phyloP scores from a whole-genome alignment of 2,113 vertebrate genomes.

The Scomber scombrus region DNA sequence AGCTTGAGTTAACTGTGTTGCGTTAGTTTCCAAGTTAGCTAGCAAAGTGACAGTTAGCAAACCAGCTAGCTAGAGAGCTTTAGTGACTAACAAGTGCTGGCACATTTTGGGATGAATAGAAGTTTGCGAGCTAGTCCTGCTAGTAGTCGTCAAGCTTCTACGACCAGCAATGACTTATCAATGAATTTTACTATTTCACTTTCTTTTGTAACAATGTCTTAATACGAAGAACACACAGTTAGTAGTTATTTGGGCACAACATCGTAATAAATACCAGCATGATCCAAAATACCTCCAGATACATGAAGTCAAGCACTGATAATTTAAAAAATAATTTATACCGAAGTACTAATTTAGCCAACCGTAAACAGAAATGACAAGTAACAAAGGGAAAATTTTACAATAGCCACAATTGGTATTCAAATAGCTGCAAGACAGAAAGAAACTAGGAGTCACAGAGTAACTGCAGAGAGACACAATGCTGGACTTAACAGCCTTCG shows the following conservation, averaged over 20 bases:
- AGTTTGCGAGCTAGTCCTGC: neutral
- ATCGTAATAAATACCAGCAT: neutral
- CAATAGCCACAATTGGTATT: conserved; percentile 43
- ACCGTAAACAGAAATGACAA: conserved; percentile 35
- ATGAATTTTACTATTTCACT: neutral
- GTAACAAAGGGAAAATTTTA: conserved; percentile 31
- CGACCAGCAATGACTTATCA: neutral
- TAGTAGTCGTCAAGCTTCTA: neutral
- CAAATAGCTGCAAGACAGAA: conserved; percentile 38
- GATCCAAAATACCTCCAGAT: conserved; percentile 2
- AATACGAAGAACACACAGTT: neutral
- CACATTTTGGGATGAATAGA: neutral
- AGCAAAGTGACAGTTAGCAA: neutral
- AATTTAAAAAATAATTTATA: conserved; percentile 55
- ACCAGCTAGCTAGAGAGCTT: neutral
- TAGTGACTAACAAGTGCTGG: too few relatives aligned
- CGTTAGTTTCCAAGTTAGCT: neutral
- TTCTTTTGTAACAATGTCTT: neutral
- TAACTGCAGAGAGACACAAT: conserved; percentile 43
- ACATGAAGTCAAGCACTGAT: conserved; percentile 36
- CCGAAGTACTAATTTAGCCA: conserved; percentile 27
- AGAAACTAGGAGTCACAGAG: conserved; percentile 8
- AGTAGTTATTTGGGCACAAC: neutral
- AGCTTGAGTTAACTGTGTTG: neutral
- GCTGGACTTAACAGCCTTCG: conserved; percentile 19